Evolutionary conservation across 1,140 invertebrate species (phyloP).

Genomic region (Nebria ingens): DNA sequence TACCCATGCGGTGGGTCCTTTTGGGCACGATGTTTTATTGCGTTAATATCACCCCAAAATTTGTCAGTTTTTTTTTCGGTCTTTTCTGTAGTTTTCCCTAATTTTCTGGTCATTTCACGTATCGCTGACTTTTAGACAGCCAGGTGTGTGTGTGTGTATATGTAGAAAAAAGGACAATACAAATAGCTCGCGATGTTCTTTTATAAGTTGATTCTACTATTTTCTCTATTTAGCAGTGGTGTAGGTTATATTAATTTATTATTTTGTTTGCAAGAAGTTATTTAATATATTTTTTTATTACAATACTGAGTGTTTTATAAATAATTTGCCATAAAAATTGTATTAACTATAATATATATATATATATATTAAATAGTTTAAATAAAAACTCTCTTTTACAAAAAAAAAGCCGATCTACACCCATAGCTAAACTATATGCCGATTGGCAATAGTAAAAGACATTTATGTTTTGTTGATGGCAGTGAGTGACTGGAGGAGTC

Average conservation of each 20-base stretch:
- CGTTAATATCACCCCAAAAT: constrained; percentile 18
- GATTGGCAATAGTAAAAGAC: too few relatives aligned
- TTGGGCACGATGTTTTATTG: constrained; percentile 19
- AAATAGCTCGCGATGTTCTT: constrained; percentile 19
- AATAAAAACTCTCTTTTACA: neutral
- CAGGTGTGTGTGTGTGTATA: constrained; percentile 14
- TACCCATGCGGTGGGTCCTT: constrained; percentile 13
- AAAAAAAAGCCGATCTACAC: too few relatives aligned
- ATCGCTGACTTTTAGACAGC: constrained; percentile 14
- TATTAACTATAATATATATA: too few relatives aligned
- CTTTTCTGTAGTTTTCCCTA: constrained; percentile 8
- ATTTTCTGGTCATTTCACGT: constrained; percentile 22
- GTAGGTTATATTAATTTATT: too few relatives aligned
- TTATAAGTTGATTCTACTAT: constrained; percentile 16
- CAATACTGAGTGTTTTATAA: neutral
- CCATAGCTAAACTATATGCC: too few relatives aligned
- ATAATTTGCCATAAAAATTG: too few relatives aligned
- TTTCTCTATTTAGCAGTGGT: neutral
- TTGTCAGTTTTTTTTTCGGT: constrained; percentile 14
- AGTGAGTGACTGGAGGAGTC: too few relatives aligned
- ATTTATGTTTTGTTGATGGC: too few relatives aligned
- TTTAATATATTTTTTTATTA: neutral
- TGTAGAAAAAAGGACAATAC: constrained; percentile 13
- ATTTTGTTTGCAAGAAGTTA: neutral
- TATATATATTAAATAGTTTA: neutral